Evolutionary conservation across 1,140 invertebrate species (phyloP).

Genomic region (Phymorhynchus buccinoides): DNA sequence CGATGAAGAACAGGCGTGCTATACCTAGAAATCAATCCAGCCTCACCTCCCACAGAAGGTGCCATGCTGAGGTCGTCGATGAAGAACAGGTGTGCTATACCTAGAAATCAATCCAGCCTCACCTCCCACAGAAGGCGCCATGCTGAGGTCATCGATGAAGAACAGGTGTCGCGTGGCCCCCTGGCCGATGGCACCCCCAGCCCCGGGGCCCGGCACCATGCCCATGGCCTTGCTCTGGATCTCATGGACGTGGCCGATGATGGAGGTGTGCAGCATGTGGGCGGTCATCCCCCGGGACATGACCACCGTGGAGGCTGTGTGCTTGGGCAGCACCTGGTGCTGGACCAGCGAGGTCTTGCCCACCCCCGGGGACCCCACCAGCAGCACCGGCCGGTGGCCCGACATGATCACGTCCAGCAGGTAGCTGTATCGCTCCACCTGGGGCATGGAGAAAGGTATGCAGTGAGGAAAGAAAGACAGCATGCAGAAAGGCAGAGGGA

Average conservation of each 20-base stretch:
- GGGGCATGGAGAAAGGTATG: no score
- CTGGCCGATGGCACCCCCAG: slow-evolving; percentile 24
- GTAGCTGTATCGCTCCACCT: slow-evolving; percentile 69
- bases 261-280: slow-evolving; percentile 59
- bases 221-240: slow-evolving; percentile 59
- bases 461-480: no score
- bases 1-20: no score
- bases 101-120: no score
- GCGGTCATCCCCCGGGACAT: slow-evolving; percentile 64
- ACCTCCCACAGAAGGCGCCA: slow-evolving; percentile 58
- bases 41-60: slow-evolving; percentile 54
- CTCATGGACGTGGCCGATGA: slow-evolving; percentile 63
- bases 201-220: slow-evolving; percentile 50
- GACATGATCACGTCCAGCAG: slow-evolving; percentile 67
- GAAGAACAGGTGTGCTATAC: slow-evolving; percentile 71
- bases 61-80: slow-evolving; percentile 71
- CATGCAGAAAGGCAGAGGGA: no score
- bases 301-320: slow-evolving; percentile 55
- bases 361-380: slow-evolving; percentile 68
- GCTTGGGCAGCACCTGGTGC: slow-evolving; percentile 64
- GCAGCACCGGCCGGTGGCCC: slow-evolving; percentile 64
- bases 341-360: slow-evolving; percentile 70
- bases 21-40: no score
- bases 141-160: slow-evolving; percentile 71
- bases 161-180: slow-evolving; percentile 63